These are phyloP conservation scores for Eupsilia transversa DNA, from an alignment of 2,888 invertebrate genomes.

Conservation along the genomic window DNA sequence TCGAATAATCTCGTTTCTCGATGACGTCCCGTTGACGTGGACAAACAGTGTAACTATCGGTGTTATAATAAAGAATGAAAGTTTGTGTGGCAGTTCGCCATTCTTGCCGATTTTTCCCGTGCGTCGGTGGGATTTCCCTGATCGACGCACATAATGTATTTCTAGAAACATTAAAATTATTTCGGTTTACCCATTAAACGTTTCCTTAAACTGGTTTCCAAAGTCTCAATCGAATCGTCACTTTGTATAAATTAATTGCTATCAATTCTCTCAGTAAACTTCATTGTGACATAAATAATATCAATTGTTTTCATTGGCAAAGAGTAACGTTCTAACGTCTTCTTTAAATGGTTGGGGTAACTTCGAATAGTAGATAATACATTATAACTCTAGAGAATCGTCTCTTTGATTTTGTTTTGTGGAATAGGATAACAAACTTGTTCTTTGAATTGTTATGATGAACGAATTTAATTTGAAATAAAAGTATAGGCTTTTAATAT, in stretches of 20 bases:
- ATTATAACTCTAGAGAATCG: background rate
- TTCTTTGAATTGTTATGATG: background rate
- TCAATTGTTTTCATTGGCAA: constrained; percentile 19
- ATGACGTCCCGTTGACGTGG: no score
- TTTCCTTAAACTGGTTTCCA: background rate
- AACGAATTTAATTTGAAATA: background rate
- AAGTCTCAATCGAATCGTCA: constrained; percentile 4
- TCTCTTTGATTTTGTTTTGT: constrained; percentile 7
- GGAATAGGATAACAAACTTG: background rate
- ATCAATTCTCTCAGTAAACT: background rate
- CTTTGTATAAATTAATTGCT: background rate
- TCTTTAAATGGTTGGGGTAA: constrained; percentile 9
- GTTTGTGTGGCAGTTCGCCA: background rate
- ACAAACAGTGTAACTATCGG: no score
- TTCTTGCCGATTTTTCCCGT: no score
- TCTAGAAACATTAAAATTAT: background rate
- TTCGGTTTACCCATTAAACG: background rate
- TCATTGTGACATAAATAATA: constrained; percentile 10
- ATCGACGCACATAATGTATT: background rate
- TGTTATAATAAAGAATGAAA: no score
- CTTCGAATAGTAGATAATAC: constrained; percentile 15
- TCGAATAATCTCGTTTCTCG: no score
- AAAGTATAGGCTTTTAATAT: background rate
- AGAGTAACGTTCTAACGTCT: background rate
- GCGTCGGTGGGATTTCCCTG: background rate